Evolutionary conservation across 2,797 vertebrate species (phyloP), one percentile per base, ranked within the genome.

Genomic region (Nothura maculosa): DNA sequence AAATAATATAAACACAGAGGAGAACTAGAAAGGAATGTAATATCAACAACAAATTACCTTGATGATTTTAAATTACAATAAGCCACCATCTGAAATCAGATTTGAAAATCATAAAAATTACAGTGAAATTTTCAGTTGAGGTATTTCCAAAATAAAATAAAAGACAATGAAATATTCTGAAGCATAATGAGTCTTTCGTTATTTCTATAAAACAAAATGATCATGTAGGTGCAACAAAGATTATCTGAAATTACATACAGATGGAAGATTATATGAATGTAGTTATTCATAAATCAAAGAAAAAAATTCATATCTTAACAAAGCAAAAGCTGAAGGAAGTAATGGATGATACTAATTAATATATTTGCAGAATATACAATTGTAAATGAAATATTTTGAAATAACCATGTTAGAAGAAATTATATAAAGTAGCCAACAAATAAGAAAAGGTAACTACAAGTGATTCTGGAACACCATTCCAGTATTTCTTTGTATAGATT

Each of bases 371-470:
- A 10, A 60, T 38, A 55, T 6, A 50, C 0, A 47, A 8, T 18
- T 70, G 20, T 16, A 24, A 86, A 88, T 47, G 5, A 42, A 77
- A 64, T 43, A 47, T 50, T 28, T 43, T 60, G 50, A 70, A 88
- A 36, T 13, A 57, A 42, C 2, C 6, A 24, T 34, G 5, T 12
- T 4, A 57, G 3, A 72, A 72, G 28, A 54, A 72, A 10, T 62
- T 1, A 2, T 27, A n/a, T 13, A 34, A 45, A 86, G 12, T 20
- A 68, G 2, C 0, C 43, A 18, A 36, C 21, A 76, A 6, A 5
- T 42, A 38, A 6, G 62, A 81, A 2, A 50, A 72, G 58, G 3
- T 22, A 7, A 77, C 84, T 84, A 30, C 55, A 32, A 54, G 54
- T 81, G 1, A 1, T 34, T 83, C 47, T 74, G 38, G 38, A n/a